Evolutionary conservation across 2,113 vertebrate genomes (phyloP), one percentile per base, ranked within the genome.

Genomic region (Otis tarda): DNA sequence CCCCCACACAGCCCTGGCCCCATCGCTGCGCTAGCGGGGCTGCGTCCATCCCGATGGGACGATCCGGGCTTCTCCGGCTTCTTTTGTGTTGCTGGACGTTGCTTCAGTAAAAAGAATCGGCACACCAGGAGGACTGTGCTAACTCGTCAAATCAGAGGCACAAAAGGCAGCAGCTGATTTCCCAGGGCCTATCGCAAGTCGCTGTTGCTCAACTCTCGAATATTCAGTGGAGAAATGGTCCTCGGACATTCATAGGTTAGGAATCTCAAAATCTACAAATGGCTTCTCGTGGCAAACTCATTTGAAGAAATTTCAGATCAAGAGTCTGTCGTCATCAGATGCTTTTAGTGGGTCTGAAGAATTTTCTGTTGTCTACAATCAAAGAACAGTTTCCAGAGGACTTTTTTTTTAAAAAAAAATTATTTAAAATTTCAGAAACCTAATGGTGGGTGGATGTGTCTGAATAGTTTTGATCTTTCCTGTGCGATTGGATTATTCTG

Each of bases 81-180:
- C 92, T 93, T 94, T 95, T 89, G 85, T 93, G 87, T 83, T 70
- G 68, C 68, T 96, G 89, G 88, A 88, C 75, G 83, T 86, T 84
- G 88, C 94, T 94, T 84, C 68, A 77, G 88, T 91, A 37, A 85
- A 96, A 96, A 94, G 95, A 89, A 93, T 78, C 71, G 1, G 12
- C 59, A 8, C 84, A 92, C 95, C 96, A 94, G 84, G 37, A 74
- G 95, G 82, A 82, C 87, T 2, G 31, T 83, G 87, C 81, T 87
- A 41, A 74, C 75, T 94, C 73, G 57, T 96, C 97, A 92, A 91
- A 96, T 96, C 87, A 87, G 93, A 82, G 87, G 89, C 89, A 74
- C 9, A 68, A 45, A 93, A 90, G 53, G 93, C 82, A 89, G 69
- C 96, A 94, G 82, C 93, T 97, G 96, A 94, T 83, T 87, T 67